Percentiles rank a stretch among this genome's conserved stretches.
Evolutionary conservation across 2,113 vertebrate genomes (phyloP).

Genomic region (Toxostoma redivivum): DNA sequence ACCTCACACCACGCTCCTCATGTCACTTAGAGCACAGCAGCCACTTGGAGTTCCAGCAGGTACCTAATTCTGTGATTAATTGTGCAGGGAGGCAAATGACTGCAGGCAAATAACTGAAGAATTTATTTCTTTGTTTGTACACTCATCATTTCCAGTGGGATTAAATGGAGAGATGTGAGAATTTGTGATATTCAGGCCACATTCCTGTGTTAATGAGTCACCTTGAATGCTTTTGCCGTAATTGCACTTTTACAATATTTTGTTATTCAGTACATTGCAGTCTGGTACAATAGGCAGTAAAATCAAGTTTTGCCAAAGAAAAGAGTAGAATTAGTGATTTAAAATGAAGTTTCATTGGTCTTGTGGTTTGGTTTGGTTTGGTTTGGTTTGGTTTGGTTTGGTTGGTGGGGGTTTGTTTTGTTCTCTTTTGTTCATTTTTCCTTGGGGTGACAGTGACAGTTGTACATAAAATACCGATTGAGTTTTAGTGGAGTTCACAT

Average conservation of each 20-base stretch:
- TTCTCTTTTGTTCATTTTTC: background rate
- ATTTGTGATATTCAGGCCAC: background rate
- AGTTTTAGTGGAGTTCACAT: background rate
- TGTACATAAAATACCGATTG: background rate
- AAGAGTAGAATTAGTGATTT: background rate
- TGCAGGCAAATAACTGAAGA: background rate
- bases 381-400: background rate
- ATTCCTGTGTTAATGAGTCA: background rate
- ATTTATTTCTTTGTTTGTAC: background rate
- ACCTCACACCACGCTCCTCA: background rate
- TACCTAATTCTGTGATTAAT: background rate
- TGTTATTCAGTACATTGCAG: background rate
- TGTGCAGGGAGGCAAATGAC: background rate
- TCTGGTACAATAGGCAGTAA: background rate
- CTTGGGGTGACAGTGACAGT: fast-evolving
- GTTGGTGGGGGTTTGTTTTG: background rate
- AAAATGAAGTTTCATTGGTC: background rate
- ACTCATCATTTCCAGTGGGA: background rate
- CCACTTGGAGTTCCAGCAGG: background rate
- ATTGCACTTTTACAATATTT: background rate
- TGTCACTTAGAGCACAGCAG: background rate
- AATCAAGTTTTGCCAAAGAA: background rate
- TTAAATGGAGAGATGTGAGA: background rate
- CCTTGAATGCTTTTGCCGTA: background rate
- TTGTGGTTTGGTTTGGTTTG: background rate